These are phyloP conservation scores for Sycophila sp. DNA, from an alignment of 1,140 invertebrate species.

Conservation along the genomic window DNA sequence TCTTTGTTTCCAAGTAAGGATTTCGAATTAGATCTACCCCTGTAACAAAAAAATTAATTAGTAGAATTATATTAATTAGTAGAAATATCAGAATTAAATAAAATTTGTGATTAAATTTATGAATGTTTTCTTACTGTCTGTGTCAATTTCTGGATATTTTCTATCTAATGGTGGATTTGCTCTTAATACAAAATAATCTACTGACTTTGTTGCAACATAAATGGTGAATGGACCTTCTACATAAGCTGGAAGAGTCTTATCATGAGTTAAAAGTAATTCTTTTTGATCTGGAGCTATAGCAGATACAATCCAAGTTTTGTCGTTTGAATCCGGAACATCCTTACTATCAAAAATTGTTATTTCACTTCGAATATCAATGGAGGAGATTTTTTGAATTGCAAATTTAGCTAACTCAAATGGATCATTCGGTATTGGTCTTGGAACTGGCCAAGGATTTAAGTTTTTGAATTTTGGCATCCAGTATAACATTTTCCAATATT, in stretches of 20 bases:
- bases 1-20: slow-evolving; percentile 65
- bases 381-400: slow-evolving; percentile 86
- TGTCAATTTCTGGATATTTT: slow-evolving; percentile 59
- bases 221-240: slow-evolving; percentile 90
- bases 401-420: slow-evolving; percentile 83
- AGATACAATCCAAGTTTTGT: slow-evolving; percentile 95
- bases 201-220: slow-evolving; percentile 78
- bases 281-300: slow-evolving; percentile 84
- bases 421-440: slow-evolving; percentile 78
- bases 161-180: slow-evolving; percentile 68
- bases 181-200: slow-evolving; percentile 89
- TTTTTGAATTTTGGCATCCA: slow-evolving; percentile 99
- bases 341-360: slow-evolving; percentile 74
- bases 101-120: not conserved
- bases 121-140: slow-evolving; percentile 71
- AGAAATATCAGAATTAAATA: too few relatives aligned
- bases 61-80: too few relatives aligned
- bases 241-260: slow-evolving; percentile 76
- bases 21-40: slow-evolving; percentile 76
- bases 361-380: slow-evolving; percentile 82
- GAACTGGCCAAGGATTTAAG: slow-evolving; percentile 88
- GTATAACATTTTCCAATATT: slow-evolving; percentile 93
- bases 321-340: slow-evolving; percentile 79
- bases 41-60: slow-evolving; percentile 60
- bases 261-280: slow-evolving; percentile 78